Evolutionary conservation across 2,113 vertebrate species (phyloP), one percentile per base, ranked within the genome.

Genomic region (Atrichornis clamosus): DNA sequence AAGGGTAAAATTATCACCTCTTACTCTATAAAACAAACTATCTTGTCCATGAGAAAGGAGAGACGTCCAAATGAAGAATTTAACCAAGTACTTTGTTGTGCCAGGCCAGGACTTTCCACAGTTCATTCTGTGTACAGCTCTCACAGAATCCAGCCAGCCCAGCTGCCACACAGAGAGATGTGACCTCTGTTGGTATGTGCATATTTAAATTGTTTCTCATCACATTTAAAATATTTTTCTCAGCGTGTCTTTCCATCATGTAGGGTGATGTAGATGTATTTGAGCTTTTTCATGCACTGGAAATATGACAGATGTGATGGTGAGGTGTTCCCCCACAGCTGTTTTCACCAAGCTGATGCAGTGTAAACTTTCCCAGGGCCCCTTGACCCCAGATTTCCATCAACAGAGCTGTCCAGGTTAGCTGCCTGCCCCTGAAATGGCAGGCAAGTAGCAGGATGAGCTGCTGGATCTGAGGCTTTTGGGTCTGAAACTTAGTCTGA

Each of bases 181-280:
- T 22, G 35, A 2, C 33, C n/a, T 73, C 27, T 4, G 0, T 15
- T 39, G 13, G 1, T 15, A 63, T 18, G 3, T 2, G 4, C 28
- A 33, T 53, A 28, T 83, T 77, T 24, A 85, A 60, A 85, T 46
- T 23, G 7, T 49, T 87, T 84, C 16, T 63, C 7, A 22, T 44
- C 19, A 49, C 11, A 46, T 44, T 87, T n/a, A 18, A 56, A 68
- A 50, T 33, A 27, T 22, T 22, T 49, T 63, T 81, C 35, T 75
- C 59, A 26, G 8, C 11, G 6, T 11, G 0, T 42, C 5, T 82
- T 87, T 74, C 33, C 15, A 42, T 27, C 12, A 24, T 10, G 30
- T 11, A 35, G 26, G 9, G 13, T 2, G 8, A 47, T 17, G 8
- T 20, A 59, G 47, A 33, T 6, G 7, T 42, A 15, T 24, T 47